A percentile compares a stretch with the other conserved stretches of the same genome.
phyloP scores from a whole-genome alignment of 2,113 vertebrate species.

The Saccopteryx leptura region DNA sequence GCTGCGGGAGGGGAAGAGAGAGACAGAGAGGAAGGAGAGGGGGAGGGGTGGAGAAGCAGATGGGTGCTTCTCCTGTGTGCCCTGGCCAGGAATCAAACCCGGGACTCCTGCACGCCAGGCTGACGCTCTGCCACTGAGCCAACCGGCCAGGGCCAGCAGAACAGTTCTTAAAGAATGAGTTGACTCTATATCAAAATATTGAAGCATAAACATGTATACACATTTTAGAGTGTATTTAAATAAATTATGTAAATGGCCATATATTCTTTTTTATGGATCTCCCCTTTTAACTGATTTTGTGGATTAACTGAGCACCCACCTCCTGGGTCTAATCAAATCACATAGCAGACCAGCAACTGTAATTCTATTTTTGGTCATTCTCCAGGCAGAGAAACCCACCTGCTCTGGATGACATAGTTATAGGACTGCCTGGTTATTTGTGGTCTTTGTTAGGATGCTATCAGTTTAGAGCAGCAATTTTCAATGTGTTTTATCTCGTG shows the following conservation, averaged over 20 bases:
- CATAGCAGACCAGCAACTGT: not conserved
- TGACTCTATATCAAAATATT: not conserved
- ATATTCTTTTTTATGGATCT: not conserved
- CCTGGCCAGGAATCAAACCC: no score
- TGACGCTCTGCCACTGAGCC: no score
- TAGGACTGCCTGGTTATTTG: not conserved
- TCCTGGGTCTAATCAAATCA: not conserved
- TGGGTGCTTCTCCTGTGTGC: no score
- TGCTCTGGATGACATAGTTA: not conserved
- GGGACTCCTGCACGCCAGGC: no score
- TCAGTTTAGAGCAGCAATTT: no score
- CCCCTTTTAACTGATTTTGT: not conserved
- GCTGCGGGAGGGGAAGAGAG: no score
- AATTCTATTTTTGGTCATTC: not conserved
- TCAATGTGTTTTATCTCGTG: no score
- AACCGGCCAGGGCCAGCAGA: not conserved
- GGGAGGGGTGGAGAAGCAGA: no score
- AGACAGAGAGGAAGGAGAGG: no score
- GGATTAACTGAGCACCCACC: not conserved
- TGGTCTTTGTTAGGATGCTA: not conserved
- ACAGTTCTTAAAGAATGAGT: not conserved
- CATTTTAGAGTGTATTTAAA: slow-evolving; percentile 18
- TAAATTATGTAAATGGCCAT: not conserved
- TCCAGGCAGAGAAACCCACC: not conserved
- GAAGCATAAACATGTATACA: not conserved